These are phyloP conservation scores for Diplogasteroides magnus DNA, from an alignment of 1,140 invertebrate species.

Conservation along the genomic window DNA sequence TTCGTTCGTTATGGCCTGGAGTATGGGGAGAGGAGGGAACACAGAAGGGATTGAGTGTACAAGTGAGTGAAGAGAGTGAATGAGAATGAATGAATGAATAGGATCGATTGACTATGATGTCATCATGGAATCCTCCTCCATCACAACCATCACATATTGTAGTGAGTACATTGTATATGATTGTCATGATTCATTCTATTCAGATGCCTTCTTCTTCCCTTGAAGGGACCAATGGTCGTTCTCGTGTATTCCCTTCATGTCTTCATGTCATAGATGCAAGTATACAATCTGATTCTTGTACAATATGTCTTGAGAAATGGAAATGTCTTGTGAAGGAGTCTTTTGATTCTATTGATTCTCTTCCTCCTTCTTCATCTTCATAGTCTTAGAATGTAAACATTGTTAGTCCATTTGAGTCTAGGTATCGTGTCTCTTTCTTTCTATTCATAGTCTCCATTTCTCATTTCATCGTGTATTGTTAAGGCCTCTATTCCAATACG, in stretches of 20 bases:
- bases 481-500: too few relatives aligned
- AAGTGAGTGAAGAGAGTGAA: constrained; percentile 14
- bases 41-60: constrained; percentile 11
- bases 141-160: neutral
- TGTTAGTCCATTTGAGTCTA: too few relatives aligned
- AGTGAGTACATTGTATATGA: neutral
- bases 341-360: neutral
- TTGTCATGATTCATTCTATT: neutral
- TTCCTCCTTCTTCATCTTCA: neutral
- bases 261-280: too few relatives aligned
- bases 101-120: constrained; percentile 11
- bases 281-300: neutral
- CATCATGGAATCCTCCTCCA: neutral
- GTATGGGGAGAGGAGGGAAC: constrained; percentile 16
- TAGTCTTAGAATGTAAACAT: neutral
- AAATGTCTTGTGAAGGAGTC: neutral
- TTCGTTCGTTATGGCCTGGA: constrained; percentile 11
- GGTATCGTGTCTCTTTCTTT: too few relatives aligned
- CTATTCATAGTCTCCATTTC: too few relatives aligned
- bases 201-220: constrained; percentile 16
- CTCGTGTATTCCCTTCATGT: neutral
- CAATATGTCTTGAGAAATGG: neutral
- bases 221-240: constrained; percentile 2
- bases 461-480: too few relatives aligned
- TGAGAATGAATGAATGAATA: constrained; percentile 4